phyloP scores from a whole-genome alignment of 2,888 invertebrate species.

The Argyresthia albistria region DNA sequence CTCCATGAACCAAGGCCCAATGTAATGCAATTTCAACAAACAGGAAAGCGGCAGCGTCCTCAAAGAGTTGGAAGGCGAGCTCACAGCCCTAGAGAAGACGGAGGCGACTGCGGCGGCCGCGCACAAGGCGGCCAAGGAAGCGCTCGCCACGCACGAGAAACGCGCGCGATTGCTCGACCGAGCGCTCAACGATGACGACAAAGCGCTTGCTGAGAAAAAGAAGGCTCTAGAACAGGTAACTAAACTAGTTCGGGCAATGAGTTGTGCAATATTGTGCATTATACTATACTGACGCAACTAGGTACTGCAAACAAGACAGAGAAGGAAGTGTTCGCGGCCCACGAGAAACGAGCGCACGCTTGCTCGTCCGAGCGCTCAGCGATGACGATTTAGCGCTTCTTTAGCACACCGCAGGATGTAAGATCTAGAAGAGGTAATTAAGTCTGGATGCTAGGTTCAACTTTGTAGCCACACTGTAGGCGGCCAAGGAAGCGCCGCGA shows the following conservation, averaged over 20 bases:
- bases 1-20: no score
- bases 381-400: constrained; percentile 80
- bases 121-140: constrained; percentile 76
- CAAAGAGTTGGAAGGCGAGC: constrained; percentile 73
- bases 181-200: constrained; percentile 78
- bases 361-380: constrained; percentile 75
- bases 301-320: background rate
- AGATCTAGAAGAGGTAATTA: no score
- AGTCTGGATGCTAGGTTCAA: no score
- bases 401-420: constrained; percentile 55
- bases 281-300: background rate
- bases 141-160: constrained; percentile 77
- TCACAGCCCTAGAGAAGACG: constrained; percentile 75
- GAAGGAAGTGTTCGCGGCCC: no score
- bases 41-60: constrained; percentile 79
- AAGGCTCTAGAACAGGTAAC: constrained; percentile 68
- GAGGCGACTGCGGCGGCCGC: constrained; percentile 78
- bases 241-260: background rate
- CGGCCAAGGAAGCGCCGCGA: no score
- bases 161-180: constrained; percentile 77
- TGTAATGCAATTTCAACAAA: no score
- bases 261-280: no score
- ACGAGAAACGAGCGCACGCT: constrained; percentile 77
- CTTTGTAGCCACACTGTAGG: no score
- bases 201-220: constrained; percentile 70